Conservation (phyloP, 2,888 invertebrate species). For the Drosophila hamatofila region DNA sequence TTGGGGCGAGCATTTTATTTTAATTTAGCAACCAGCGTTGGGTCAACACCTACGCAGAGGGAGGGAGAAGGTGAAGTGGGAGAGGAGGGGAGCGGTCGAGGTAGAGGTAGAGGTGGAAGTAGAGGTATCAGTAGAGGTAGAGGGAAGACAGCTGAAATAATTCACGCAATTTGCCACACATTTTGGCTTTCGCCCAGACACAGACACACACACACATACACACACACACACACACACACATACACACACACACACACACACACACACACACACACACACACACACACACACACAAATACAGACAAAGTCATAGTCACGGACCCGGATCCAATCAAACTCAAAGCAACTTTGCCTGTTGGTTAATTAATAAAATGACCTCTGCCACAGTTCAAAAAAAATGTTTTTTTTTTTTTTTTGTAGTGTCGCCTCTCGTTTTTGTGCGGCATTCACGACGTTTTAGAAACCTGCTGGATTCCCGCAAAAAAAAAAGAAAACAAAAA, state of each 20-base stretch:
- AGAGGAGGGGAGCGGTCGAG: neutral
- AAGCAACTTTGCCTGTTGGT: conserved; percentile 66
- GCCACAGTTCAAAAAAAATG: conserved; percentile 49
- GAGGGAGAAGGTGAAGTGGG: neutral
- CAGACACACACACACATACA: neutral
- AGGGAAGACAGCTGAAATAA: conserved; percentile 52
- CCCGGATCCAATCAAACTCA: conserved; percentile 27
- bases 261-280: neutral
- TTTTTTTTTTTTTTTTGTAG: conserved; percentile 27
- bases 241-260: no score
- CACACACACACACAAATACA: no score
- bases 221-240: no score
- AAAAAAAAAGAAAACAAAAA: conserved; percentile 1
- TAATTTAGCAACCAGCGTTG: conserved; percentile 57
- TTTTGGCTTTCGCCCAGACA: conserved; percentile 50
- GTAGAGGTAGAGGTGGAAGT: neutral
- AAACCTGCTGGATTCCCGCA: neutral
- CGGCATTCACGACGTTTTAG: conserved; percentile 23
- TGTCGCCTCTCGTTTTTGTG: conserved; percentile 26
- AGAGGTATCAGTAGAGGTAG: no score
- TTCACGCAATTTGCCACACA: conserved; percentile 75
- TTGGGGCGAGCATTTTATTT: conserved; percentile 63
- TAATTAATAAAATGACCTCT: conserved; percentile 83
- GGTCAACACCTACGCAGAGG: conserved; percentile 43
- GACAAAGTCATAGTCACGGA: neutral